Percentiles rank a stretch among this genome's conserved stretches.
phyloP scores from a whole-genome alignment of 2,797 vertebrate species.

The Xerus rutilus region DNA sequence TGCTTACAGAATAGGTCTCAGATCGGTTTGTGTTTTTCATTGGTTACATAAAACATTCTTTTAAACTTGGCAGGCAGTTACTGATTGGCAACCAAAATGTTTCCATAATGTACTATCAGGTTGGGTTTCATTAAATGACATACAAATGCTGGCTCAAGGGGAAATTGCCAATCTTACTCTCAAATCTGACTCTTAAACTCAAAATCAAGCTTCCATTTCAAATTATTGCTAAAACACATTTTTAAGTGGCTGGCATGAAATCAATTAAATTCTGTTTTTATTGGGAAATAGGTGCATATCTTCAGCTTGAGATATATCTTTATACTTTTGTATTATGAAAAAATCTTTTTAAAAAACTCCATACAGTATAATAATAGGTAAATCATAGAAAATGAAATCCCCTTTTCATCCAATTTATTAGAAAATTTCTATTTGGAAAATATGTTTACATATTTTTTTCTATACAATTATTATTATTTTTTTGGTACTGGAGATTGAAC shows the following conservation, averaged over 20 bases:
- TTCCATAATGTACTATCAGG: neutral
- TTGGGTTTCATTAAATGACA: neutral
- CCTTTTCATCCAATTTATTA: slow-evolving; percentile 19
- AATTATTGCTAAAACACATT: slow-evolving; percentile 43
- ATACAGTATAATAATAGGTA: neutral
- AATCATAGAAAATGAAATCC: slow-evolving; percentile 55
- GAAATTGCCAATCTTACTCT: neutral
- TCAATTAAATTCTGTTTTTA: slow-evolving; percentile 44
- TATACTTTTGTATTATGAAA: slow-evolving; percentile 28
- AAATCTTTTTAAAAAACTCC: neutral
- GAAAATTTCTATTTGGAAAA: neutral
- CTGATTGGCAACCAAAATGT: neutral
- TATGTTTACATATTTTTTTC: slow-evolving; percentile 15
- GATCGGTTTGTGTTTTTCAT: neutral
- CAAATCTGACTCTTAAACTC: neutral
- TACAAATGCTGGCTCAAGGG: neutral
- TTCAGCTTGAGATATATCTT: slow-evolving; percentile 23
- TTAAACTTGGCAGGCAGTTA: neutral
- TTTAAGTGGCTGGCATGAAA: slow-evolving; percentile 14
- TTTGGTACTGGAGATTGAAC: no score
- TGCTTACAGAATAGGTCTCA: neutral
- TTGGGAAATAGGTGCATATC: slow-evolving; percentile 15
- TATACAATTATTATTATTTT: neutral
- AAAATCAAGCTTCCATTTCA: slow-evolving; percentile 48
- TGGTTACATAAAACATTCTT: slow-evolving; percentile 12